A percentile compares a stretch with the other conserved stretches of the same genome.
phyloP scores from a whole-genome alignment of 2,113 vertebrate species.

The Pangasianodon hypophthalmus region DNA sequence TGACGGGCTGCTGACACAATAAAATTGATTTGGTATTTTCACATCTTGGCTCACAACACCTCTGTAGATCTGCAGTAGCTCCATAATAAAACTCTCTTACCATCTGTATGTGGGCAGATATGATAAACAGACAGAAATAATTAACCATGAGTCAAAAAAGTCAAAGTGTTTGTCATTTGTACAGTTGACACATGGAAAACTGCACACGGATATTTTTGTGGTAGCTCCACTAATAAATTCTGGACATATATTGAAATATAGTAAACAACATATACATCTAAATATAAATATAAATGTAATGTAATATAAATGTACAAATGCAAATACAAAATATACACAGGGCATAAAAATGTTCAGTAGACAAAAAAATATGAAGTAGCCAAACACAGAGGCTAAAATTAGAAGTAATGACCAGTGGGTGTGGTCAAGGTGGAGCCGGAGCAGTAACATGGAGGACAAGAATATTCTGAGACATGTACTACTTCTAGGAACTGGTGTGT shows the following conservation, averaged over 20 bases:
- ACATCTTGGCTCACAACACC: background rate
- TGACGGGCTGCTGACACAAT: background rate
- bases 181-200: background rate
- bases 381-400: background rate
- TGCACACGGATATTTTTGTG: background rate
- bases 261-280: background rate
- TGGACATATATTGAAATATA: background rate
- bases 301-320: background rate
- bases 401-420: background rate
- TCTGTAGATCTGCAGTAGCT: background rate
- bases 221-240: background rate
- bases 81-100: background rate
- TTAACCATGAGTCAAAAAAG: background rate
- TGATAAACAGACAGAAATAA: background rate
- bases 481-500: background rate
- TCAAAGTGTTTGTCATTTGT: background rate
- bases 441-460: background rate
- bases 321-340: background rate
- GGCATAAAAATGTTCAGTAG: background rate
- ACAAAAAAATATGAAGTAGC: background rate
- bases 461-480: background rate
- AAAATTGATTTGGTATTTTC: conserved; percentile 24
- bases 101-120: background rate
- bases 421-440: background rate
- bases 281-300: too few relatives aligned